Conservation (phyloP, 2,113 vertebrate genomes). For the Mustelus asterias region DNA sequence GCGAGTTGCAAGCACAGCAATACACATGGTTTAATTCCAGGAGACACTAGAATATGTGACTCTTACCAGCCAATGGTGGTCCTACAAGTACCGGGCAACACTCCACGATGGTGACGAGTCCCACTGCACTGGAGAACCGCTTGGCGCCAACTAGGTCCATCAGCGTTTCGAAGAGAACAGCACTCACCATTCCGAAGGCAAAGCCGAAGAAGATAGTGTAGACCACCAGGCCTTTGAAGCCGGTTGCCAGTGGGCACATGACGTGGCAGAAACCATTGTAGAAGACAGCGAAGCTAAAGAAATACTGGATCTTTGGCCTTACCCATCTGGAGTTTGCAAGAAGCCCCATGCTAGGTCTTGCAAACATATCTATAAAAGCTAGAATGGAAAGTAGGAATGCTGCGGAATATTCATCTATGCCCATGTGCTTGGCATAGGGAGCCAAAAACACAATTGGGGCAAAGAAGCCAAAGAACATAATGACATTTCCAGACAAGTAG, state of each 20-base stretch:
- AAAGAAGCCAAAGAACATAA: slow-evolving; percentile 96
- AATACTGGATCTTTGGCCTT: slow-evolving; percentile 87
- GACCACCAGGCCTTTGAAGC: slow-evolving; percentile 75
- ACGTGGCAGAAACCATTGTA: slow-evolving; percentile 88
- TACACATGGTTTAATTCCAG: background rate
- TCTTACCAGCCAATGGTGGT: slow-evolving; percentile 87
- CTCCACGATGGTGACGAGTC: slow-evolving; percentile 88
- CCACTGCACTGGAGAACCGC: slow-evolving; percentile 90
- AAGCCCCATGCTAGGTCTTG: slow-evolving; percentile 80
- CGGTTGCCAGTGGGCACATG: slow-evolving; percentile 72
- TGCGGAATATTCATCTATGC: slow-evolving; percentile 85
- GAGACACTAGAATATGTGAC: background rate
- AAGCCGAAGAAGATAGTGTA: slow-evolving; percentile 90
- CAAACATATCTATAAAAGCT: slow-evolving; percentile 94
- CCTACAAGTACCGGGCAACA: slow-evolving; percentile 88
- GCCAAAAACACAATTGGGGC: slow-evolving; percentile 90
- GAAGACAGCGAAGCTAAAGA: slow-evolving; percentile 84
- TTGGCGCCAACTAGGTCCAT: slow-evolving; percentile 89
- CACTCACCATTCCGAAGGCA: slow-evolving; percentile 94
- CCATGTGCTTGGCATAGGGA: slow-evolving; percentile 84
- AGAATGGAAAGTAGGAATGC: slow-evolving; percentile 87
- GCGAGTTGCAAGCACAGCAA: background rate
- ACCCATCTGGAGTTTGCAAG: slow-evolving; percentile 80
- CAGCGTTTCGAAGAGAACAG: slow-evolving; percentile 86
- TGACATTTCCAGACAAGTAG: slow-evolving; percentile 88